Base-by-base conservation (phyloP, 2,888 invertebrate genomes). In the Morpho achilles region DNA sequence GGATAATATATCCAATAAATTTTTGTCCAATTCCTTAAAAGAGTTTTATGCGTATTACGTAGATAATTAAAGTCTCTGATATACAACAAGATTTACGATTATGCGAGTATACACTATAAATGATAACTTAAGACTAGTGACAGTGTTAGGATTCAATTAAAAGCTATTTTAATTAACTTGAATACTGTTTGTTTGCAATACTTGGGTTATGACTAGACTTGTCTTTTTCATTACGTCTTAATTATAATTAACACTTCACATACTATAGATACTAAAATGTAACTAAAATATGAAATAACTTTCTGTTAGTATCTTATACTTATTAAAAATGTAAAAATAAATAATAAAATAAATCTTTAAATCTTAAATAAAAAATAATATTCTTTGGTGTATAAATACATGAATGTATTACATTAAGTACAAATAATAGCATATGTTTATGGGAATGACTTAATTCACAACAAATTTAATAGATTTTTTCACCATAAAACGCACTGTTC, bases 361-460 rank as follows among this genome's bases (percentile, higher is more conserved):
- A 47, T 39, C 42, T 41, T 54, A 75, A 72, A 73, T 74, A 58
- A 47, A 57, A 55, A 63, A 63, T 62, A 58, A 63, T 53, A 56
- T 60, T 61, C 61, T 61, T 63, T 63, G 63, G 61, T 59, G 43
- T 50, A 57, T 8, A 46, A 48, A 56, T 61, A 53, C 54, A 53
- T 50, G 48, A 49, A 23, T 40, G 7, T 45, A 50, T 42, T 48
- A 32, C 41, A 40, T 23, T 47, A 23, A 40, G 3, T 48, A 52
- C 10, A 52, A 43, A 47, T 50, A 9, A 43, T 32, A 32, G 32
- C 46, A 43, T 49, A 39, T 32, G 32, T 23, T n/a, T 40, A 5
- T 41, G 42, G 52, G 46, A 47, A 51, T 52, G 57, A 42, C 40
- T 47, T 16, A 1, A n/a, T 22, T 23, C 23, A 40, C 6, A 23